Conservation (phyloP, 64 coral and sea anemone species). For the Dendronephthya gigantea region DNA sequence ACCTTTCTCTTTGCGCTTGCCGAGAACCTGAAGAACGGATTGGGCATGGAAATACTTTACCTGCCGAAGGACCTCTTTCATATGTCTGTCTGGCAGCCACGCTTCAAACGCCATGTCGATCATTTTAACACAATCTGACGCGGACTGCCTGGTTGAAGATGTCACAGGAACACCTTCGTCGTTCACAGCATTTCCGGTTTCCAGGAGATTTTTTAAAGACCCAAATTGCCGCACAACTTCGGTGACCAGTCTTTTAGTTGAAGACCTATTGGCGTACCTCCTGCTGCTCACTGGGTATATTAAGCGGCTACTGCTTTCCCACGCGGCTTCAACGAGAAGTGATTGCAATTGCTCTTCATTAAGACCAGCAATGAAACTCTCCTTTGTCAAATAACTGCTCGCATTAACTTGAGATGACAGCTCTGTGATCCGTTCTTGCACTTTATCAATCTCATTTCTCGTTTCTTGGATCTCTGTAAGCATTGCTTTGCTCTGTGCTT, state of each 20-base stretch:
- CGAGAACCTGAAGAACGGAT: not conserved
- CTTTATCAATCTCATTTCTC: not conserved
- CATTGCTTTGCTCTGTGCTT: not conserved
- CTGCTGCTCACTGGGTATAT: too few relatives aligned
- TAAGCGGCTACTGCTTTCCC: too few relatives aligned
- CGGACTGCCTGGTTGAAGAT: too few relatives aligned
- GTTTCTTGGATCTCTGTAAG: not conserved
- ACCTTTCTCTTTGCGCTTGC: not conserved
- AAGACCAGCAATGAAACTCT: not conserved
- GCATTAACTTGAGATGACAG: not conserved
- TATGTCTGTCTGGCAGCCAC: not conserved
- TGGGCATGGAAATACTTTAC: not conserved
- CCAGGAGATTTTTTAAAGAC: not conserved
- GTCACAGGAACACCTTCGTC: too few relatives aligned
- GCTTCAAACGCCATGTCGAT: not conserved
- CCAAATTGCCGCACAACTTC: not conserved
- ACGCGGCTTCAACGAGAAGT: not conserved
- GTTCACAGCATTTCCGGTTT: too few relatives aligned
- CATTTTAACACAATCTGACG: not conserved
- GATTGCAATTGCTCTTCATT: not conserved
- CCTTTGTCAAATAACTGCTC: not conserved
- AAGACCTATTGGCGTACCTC: not conserved
- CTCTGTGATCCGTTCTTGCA: not conserved
- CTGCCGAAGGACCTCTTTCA: not conserved
- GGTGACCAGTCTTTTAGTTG: not conserved